Base-by-base conservation (phyloP, 2,888 invertebrate species). In the Epirrhoe alternata region DNA sequence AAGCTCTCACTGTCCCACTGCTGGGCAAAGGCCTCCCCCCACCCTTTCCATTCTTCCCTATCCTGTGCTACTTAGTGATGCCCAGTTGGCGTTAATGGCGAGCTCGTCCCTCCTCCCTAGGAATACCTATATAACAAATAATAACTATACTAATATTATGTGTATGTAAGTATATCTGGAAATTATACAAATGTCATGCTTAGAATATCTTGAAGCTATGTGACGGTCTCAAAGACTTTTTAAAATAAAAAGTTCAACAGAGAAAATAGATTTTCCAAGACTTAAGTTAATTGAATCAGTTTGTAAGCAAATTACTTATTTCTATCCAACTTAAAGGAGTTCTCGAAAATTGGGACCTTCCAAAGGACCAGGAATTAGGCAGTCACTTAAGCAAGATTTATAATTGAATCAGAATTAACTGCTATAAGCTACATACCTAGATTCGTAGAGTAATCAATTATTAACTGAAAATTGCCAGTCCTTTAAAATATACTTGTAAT, bases 221-320 rank as follows among this genome's bases (percentile, higher is more conserved):
- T 35, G 35, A 8, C 35, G 10, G 1, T 14, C 10, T 53, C 2
- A 35, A 53, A 33, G 35, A 7, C 12, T 33, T 31, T 16, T 57
- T 33, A 45, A 45, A 45, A 33, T 33, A 17, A 49, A 31, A 47
- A 58, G 59, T 1, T 59, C 30, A 17, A 12, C n/a, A 50, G 35
- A 45, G 24, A 35, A 55, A 54, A 54, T 16, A 49, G 54, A 1
- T 16, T 47, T 35, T 49, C 38, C 16, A 49, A 4, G 50, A 33
- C 45, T 51, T 24, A 24, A 51, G 51, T 14, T 38, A 59, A 38
- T 59, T 51, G 38, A 51, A 60, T 51, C 10, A 42, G 52, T 56
- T 57, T 31, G 50, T 52, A n/a, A 12, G 24, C 51, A 33, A 63
- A 57, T 63, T 51, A 56, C 49, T 55, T 56, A 49, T 42, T 56